phyloP scores from a whole-genome alignment of 2,113 vertebrate species.

The Laterallus jamaicensis region DNA sequence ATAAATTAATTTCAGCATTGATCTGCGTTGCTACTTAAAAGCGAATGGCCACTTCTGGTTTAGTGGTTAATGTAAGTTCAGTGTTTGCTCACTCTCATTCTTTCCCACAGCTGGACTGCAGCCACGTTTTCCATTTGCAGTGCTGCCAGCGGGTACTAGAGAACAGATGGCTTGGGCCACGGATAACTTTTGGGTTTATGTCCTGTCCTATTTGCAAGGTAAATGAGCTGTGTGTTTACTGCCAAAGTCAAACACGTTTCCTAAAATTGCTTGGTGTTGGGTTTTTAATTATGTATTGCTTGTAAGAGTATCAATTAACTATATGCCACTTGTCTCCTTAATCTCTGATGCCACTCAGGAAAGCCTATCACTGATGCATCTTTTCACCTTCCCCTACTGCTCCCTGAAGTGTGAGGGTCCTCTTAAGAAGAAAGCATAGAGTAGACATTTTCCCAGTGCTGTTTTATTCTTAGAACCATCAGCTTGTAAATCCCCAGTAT shows the following conservation, averaged over 20 bases:
- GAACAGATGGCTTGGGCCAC: conserved; percentile 96
- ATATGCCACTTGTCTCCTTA: background rate
- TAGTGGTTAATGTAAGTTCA: background rate
- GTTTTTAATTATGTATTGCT: background rate
- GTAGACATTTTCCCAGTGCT: background rate
- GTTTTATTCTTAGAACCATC: background rate
- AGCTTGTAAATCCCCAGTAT: background rate
- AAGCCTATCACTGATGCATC: background rate
- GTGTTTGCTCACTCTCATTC: background rate
- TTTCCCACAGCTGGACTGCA: conserved; percentile 91
- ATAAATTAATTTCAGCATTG: background rate
- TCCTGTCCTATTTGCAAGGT: conserved; percentile 99
- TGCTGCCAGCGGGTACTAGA: conserved; percentile 95
- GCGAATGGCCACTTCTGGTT: background rate
- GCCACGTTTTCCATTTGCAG: conserved; percentile 97
- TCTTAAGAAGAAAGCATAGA: background rate
- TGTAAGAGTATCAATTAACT: background rate
- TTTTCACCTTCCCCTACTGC: background rate
- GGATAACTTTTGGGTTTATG: conserved; percentile 99
- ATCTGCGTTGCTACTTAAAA: background rate
- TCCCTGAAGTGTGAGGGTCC: background rate
- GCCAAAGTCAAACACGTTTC: background rate
- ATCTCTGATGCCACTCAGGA: background rate
- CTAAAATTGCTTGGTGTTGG: background rate
- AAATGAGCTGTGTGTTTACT: background rate